A percentile compares a stretch with the other conserved stretches of the same genome.
Conservation (phyloP, 2,888 invertebrate genomes). For the Seira musarum region DNA sequence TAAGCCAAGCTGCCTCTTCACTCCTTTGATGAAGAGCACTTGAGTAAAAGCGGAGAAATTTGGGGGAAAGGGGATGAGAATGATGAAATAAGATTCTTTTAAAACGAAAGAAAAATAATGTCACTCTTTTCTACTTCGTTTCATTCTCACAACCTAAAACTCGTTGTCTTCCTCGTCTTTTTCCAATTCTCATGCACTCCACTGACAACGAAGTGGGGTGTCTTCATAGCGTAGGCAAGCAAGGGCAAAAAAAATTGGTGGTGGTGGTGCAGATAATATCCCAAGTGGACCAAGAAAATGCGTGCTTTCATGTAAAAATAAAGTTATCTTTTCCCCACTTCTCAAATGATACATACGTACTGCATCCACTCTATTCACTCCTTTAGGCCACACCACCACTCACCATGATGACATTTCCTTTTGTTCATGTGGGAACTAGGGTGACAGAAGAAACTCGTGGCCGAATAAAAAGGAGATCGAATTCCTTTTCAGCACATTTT, state of each 20-base stretch:
- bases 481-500: slow-evolving; percentile 21
- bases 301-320: not conserved
- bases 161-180: slow-evolving; percentile 19
- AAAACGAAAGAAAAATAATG: too few relatives aligned
- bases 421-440: slow-evolving; percentile 2
- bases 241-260: slow-evolving; percentile 4
- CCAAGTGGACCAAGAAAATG: slow-evolving; percentile 22
- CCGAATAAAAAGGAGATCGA: slow-evolving; percentile 25
- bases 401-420: not conserved
- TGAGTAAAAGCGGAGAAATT: slow-evolving; percentile 12
- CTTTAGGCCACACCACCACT: not conserved
- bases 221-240: too few relatives aligned
- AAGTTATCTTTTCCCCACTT: slow-evolving; percentile 13
- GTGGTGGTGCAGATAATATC: slow-evolving; percentile 7
- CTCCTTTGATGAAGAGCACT: slow-evolving; percentile 51
- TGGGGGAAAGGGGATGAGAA: too few relatives aligned
- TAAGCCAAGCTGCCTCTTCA: slow-evolving; percentile 9
- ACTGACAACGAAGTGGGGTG: too few relatives aligned
- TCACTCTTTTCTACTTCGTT: too few relatives aligned
- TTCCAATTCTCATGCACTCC: not conserved
- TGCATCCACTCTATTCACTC: not conserved
- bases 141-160: not conserved
- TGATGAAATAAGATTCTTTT: too few relatives aligned
- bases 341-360: not conserved
- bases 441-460: not conserved